Conservation (phyloP, 2,797 vertebrate genomes). For the Rhincodon typus region DNA sequence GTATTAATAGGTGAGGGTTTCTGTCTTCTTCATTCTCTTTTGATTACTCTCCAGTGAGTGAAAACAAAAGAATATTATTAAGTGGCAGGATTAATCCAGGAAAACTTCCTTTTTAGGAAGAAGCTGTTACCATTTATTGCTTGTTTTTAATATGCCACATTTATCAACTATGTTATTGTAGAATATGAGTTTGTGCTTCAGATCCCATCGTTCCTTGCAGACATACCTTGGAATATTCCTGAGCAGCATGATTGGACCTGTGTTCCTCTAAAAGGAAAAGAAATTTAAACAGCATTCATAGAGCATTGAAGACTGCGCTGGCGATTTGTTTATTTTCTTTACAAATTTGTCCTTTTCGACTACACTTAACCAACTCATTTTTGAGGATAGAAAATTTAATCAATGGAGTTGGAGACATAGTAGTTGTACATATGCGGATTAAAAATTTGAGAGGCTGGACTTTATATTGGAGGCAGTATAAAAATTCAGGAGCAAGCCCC, state of each 20-base stretch:
- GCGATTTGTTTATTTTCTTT: background rate
- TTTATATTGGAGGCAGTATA: no score
- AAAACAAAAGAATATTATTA: background rate
- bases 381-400: background rate
- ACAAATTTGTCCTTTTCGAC: background rate
- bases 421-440: no score
- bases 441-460: no score
- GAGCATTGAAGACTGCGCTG: background rate
- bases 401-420: no score
- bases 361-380: background rate
- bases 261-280: no score
- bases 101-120: background rate
- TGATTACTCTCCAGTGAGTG: background rate
- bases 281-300: background rate
- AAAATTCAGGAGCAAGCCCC: no score
- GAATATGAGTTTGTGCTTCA: no score
- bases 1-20: background rate
- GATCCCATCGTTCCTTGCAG: background rate
- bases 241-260: no score
- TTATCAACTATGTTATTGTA: no score
- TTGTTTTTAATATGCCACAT: no score
- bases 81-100: background rate
- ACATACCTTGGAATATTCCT: background rate
- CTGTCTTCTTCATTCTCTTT: background rate
- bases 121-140: background rate